These are phyloP conservation scores for Glaucomys volans DNA, from an alignment of 2,113 vertebrate species.

Conservation along the genomic window DNA sequence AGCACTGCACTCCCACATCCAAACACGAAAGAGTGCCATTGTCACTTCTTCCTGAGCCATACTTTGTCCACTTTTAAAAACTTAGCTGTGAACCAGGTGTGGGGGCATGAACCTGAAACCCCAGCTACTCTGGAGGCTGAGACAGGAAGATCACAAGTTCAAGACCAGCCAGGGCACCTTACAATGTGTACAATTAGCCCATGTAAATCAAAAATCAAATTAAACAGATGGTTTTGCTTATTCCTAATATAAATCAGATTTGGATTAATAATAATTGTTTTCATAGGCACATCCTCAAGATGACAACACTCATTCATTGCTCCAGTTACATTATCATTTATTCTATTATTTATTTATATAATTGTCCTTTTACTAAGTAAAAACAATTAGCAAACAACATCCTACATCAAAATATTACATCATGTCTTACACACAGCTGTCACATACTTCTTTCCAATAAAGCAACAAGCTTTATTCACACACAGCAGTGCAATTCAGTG, in stretches of 20 bases:
- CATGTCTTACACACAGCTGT: background rate
- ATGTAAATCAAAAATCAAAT: background rate
- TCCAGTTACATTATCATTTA: background rate
- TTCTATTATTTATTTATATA: background rate
- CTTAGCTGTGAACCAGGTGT: background rate
- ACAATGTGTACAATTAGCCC: background rate
- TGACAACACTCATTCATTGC: background rate
- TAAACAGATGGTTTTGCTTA: background rate
- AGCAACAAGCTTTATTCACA: background rate
- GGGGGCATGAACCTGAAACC: background rate
- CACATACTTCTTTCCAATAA: background rate
- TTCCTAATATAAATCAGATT: background rate
- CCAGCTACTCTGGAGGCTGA: background rate
- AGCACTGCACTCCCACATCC: no score
- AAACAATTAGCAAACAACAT: background rate
- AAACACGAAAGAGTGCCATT: background rate
- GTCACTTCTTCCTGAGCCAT: background rate
- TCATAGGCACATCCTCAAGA: background rate
- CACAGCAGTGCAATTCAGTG: background rate
- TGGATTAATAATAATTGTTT: background rate
- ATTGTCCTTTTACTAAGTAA: background rate
- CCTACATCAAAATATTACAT: background rate
- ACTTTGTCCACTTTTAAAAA: background rate
- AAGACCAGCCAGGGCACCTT: background rate
- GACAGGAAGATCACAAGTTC: background rate